Evolutionary conservation across 2,797 vertebrate species (phyloP).

Genomic region (Cynodonichthys magdalenae): DNA sequence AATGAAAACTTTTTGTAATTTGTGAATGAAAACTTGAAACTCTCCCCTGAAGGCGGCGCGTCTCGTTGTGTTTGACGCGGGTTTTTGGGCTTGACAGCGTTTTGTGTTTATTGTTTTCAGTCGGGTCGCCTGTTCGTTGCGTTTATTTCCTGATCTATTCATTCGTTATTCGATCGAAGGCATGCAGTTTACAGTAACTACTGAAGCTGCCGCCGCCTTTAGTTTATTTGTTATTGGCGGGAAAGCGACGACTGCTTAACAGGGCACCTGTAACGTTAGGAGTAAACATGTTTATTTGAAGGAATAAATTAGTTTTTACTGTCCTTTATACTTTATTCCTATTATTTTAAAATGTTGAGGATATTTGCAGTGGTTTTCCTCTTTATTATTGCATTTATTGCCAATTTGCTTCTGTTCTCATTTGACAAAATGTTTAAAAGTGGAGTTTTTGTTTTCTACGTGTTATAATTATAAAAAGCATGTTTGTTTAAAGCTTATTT

Average conservation of each 20-base stretch:
- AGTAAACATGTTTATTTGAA: not conserved
- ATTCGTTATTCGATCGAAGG: accelerated
- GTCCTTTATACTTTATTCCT: not conserved
- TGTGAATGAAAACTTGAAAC: constrained; percentile 26
- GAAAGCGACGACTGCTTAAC: constrained; percentile 43
- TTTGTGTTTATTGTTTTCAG: not conserved
- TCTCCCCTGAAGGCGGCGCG: constrained; percentile 20
- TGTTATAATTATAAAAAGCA: too few relatives aligned
- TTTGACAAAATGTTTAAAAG: too few relatives aligned
- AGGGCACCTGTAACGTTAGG: constrained; percentile 3
- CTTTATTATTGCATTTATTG: too few relatives aligned
- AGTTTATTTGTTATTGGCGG: constrained; percentile 54
- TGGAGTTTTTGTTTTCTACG: too few relatives aligned
- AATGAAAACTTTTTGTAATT: not conserved
- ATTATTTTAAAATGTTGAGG: too few relatives aligned
- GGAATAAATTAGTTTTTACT: not conserved
- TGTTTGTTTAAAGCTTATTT: too few relatives aligned
- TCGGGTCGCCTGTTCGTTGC: accelerated
- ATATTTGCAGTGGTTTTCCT: not conserved
- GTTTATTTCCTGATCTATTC: accelerated
- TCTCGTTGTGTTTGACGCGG: constrained; percentile 43
- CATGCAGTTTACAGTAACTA: accelerated
- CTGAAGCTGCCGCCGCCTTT: not conserved
- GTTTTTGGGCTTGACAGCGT: constrained; percentile 20
- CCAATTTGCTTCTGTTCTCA: not conserved